Base-by-base conservation (phyloP, 2,888 invertebrate species). In the Aelia acuminata region DNA sequence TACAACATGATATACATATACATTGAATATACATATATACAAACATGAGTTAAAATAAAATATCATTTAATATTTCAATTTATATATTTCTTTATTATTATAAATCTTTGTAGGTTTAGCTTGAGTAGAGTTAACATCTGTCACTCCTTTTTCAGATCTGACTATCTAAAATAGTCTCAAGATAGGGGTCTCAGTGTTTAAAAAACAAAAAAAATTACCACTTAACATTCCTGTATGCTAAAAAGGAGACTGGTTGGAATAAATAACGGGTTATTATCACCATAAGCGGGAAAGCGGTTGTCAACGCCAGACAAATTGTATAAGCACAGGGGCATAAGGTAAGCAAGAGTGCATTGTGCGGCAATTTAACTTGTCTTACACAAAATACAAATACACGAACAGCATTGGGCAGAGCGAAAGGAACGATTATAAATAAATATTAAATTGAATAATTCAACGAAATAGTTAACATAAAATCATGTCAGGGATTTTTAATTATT, bases 191-290 rank as follows among this genome's bases (percentile, higher is more conserved):
- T 20, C 31, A 35, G 63, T 35, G 35, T 35, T 31, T 20, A 35
- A 35, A 70, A 70, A 70, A n/a, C n/a, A n/a, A 70, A 70, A 70
- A 18, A 70, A 70, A 70, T 70, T 15, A 70, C 31, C 63, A 70
- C 63, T 70, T 70, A 70, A 70, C 63, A 70, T 70, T 31, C 63
- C 35, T 35, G 15, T 70, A 70, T 31, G 63, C 31, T 18, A 70
- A 31, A 70, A 70, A 70, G 31, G 35, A 70, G 35, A 18, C 15
- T 20, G 63, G 35, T 20, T 35, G 8, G 63, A 35, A 35, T 35
- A 35, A 70, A 70, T 70, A 70, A 70, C 63, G 18, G 35, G 31
- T 70, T 70, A 70, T 70, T 35, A 70, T 18, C 63, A 70, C 63
- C 63, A 70, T 70, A 70, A 70, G 63, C 13, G 35, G 63, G 18